Evolutionary conservation across 2,888 invertebrate genomes (phyloP), one percentile per base, ranked within the genome.

Genomic region (Ophion costatus): DNA sequence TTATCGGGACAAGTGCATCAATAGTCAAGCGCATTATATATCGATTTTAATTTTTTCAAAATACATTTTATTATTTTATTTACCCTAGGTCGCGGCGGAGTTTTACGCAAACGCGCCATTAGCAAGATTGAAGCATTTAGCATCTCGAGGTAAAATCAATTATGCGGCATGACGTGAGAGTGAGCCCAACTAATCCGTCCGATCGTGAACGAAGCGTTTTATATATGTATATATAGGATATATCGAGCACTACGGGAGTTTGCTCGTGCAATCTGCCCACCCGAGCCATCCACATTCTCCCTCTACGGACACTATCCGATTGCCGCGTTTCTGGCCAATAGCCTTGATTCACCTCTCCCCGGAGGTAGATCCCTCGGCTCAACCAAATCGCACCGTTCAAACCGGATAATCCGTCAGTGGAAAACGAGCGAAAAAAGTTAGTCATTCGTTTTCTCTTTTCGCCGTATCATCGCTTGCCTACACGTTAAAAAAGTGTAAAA

Each of bases 111-210:
- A 76, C 82, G 75, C 73, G 45, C 82, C 57, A 80, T 80, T 76
- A 80, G 75, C 61, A 33, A 73, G 71, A 85, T 85, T 76, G 82
- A 57, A 85, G 33, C 84, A 76, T 76, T 82, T 82, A 73, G 76
- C 70, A 76, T 66, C 76, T 82, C 63, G 82, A 63, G 75, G 79
- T 42, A 80, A 84, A 85, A 85, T 80, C 82, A 82, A 85, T 85
- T 79, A 76, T 76, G 76, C 64, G 42, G 82, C 79, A 79, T 84
- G 84, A 81, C 84, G 70, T 71, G 78, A 59, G 78, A 75, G 78
- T 66, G 74, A 75, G 70, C 73, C 56, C 70, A 59, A 78, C 81
- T 84, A 81, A 84, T 84, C 84, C 81, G 70, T 24, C 59, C 74
- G 75, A 81, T 81, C 78, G 78, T 70, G 75, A 75, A 66, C 57